Conservation (phyloP, 2,113 vertebrate species). For the Anarhynchus alexandrinus region DNA sequence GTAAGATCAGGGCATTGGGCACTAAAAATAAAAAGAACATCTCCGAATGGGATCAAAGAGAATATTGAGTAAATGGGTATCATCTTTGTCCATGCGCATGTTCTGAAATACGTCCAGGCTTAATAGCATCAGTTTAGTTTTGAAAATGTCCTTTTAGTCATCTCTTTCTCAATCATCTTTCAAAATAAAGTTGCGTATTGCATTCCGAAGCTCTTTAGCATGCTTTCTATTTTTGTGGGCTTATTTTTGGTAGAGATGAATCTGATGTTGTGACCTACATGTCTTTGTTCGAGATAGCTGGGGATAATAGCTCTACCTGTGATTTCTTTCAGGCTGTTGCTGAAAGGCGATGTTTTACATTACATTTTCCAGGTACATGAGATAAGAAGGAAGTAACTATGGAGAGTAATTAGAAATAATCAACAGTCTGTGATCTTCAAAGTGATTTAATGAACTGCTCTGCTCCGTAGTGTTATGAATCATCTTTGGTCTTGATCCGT, state of each 20-base stretch:
- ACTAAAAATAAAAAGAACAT: background rate
- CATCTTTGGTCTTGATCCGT: background rate
- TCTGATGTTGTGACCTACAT: constrained; percentile 7
- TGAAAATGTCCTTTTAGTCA: background rate
- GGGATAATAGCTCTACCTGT: background rate
- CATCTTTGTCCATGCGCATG: background rate
- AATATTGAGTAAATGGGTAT: background rate
- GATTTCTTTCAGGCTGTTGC: background rate
- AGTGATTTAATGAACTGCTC: background rate
- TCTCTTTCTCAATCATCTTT: background rate
- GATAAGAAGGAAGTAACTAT: background rate
- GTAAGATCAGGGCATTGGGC: background rate
- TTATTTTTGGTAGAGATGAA: constrained; percentile 16
- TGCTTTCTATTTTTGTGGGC: background rate
- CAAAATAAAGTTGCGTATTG: background rate
- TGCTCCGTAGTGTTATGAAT: background rate
- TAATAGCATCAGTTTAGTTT: background rate
- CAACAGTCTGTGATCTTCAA: background rate
- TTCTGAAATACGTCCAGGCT: background rate
- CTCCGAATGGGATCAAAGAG: background rate
- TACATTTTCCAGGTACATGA: rapidly evolving
- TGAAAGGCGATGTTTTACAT: background rate
- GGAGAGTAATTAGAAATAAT: background rate
- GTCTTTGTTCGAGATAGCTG: background rate
- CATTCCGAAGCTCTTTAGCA: background rate